phyloP scores from a whole-genome alignment of 2,888 invertebrate genomes.

The Sisyra terminalis region DNA sequence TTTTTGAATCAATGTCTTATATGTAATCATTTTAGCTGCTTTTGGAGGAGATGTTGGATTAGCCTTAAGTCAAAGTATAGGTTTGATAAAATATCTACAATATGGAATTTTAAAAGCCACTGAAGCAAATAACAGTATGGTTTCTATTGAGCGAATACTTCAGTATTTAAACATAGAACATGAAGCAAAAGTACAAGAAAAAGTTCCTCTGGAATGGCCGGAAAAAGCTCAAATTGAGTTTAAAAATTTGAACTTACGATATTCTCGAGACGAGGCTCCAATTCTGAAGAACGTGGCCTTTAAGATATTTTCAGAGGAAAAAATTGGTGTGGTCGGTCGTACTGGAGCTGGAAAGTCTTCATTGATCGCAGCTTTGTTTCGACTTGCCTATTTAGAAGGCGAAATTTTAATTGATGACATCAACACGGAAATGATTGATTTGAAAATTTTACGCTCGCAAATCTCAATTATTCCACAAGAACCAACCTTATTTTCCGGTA shows the following conservation, averaged over 20 bases:
- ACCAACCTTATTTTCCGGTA: no score
- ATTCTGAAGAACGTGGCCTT: no score
- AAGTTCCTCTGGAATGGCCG: slow-evolving; percentile 39
- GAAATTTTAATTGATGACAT: no score
- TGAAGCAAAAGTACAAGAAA: slow-evolving; percentile 20
- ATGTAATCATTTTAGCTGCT: slow-evolving; percentile 6
- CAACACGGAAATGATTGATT: no score
- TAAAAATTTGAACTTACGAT: slow-evolving; percentile 40
- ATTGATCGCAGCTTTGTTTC: no score
- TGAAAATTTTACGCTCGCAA: no score
- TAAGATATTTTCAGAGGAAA: no score
- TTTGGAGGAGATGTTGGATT: slow-evolving; percentile 33
- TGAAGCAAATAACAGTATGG: slow-evolving; percentile 44
- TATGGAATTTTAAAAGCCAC: slow-evolving; percentile 56
- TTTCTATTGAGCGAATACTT: slow-evolving; percentile 46
- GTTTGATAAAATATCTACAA: slow-evolving; percentile 31
- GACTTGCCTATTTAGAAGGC: no score
- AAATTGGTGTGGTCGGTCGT: no score
- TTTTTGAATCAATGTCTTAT: no score
- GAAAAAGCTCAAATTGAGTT: slow-evolving; percentile 40
- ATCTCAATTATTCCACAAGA: no score
- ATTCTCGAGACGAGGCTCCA: slow-evolving; percentile 23
- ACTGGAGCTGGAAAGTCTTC: no score
- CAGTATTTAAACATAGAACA: slow-evolving; percentile 39
- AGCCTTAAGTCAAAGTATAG: slow-evolving; percentile 33